These are phyloP conservation scores for Idaea aversata DNA, from an alignment of 2,888 invertebrate species.

Conservation along the genomic window DNA sequence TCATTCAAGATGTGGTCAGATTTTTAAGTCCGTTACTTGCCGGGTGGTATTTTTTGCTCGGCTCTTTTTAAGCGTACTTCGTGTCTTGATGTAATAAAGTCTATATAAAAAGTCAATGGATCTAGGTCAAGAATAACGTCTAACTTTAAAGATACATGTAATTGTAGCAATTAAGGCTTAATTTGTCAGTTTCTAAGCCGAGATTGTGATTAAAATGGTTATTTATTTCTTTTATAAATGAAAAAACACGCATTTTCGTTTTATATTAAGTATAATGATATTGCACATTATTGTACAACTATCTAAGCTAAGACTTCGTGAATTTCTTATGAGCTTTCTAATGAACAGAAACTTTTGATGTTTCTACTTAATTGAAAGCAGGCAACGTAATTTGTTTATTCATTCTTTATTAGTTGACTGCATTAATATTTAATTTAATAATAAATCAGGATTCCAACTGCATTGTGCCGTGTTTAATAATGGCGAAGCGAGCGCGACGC, in stretches of 20 bases:
- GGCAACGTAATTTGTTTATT: not conserved
- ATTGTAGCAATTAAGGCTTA: not conserved
- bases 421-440: constrained; percentile 28
- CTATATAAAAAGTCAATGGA: constrained; percentile 7
- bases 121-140: not conserved
- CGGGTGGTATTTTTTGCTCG: constrained; percentile 5
- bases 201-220: not conserved
- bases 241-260: not conserved
- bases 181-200: not conserved
- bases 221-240: not conserved
- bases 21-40: not conserved
- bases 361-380: not conserved
- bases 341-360: not conserved
- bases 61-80: not conserved
- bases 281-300: not conserved
- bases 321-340: not conserved
- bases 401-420: not conserved
- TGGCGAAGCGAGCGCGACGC: constrained; percentile 55
- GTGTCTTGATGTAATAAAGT: not conserved
- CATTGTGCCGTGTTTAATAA: constrained; percentile 57
- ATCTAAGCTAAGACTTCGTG: not conserved
- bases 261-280: not conserved
- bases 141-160: not conserved
- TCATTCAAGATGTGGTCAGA: not conserved
- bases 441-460: constrained; percentile 38